These are phyloP conservation scores for Gobius niger DNA, from an alignment of 2,113 vertebrate species.

Conservation along the genomic window DNA sequence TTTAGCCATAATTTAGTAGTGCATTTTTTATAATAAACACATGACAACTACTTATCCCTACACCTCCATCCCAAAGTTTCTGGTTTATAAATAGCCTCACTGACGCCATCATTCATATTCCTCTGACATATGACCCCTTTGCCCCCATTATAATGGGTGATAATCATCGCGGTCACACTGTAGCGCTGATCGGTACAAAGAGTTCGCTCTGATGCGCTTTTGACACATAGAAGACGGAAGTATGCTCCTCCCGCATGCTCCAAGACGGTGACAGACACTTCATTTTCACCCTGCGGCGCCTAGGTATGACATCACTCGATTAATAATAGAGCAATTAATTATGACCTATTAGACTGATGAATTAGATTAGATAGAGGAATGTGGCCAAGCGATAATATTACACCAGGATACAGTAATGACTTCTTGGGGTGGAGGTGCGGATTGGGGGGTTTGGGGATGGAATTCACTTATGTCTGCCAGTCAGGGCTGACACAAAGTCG, in stretches of 20 bases:
- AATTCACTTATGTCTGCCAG: conserved; percentile 45
- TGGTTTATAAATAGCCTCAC: conserved; percentile 33
- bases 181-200: conserved; percentile 36
- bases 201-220: conserved; percentile 44
- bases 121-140: conserved; percentile 61
- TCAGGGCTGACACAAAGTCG: conserved; percentile 47
- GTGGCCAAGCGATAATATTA: conserved; percentile 66
- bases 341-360: conserved; percentile 75
- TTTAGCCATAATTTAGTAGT: no score
- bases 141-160: conserved; percentile 61
- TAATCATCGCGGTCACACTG: conserved; percentile 51
- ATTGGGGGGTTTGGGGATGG: not conserved
- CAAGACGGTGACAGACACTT: conserved; percentile 57
- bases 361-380: conserved; percentile 70
- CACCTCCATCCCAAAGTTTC: not conserved
- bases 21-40: no score
- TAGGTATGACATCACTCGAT: conserved; percentile 72
- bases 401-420: conserved; percentile 66
- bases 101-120: conserved; percentile 65
- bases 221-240: conserved; percentile 38
- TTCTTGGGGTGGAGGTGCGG: conserved; percentile 45
- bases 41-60: no score
- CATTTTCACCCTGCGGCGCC: conserved; percentile 49
- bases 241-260: not conserved
- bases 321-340: conserved; percentile 75